phyloP scores from a whole-genome alignment of 2,797 vertebrate species.

The Xiphophorus birchmanni region DNA sequence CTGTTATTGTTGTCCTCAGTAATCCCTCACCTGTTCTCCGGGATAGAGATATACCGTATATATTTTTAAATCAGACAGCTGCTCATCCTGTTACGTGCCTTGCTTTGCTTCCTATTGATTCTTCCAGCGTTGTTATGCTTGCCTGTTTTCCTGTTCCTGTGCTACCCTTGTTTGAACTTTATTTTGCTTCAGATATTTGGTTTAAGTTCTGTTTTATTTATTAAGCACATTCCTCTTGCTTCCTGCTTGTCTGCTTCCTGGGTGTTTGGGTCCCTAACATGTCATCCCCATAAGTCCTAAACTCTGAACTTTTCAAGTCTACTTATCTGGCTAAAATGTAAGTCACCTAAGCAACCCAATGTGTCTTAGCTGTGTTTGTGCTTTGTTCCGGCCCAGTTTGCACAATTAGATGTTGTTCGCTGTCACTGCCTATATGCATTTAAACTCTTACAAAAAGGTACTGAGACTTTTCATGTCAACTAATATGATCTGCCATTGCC shows the following conservation, averaged over 20 bases:
- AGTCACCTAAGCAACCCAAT: background rate
- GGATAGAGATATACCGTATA: background rate
- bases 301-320: background rate
- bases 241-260: background rate
- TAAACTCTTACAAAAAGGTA: background rate
- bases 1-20: background rate
- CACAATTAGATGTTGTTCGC: background rate
- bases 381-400: background rate
- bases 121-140: background rate
- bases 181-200: background rate
- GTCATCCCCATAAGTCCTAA: background rate
- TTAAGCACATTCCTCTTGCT: background rate
- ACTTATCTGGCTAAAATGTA: background rate
- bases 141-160: background rate
- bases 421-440: background rate
- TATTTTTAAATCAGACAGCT: background rate
- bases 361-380: background rate
- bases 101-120: background rate
- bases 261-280: background rate
- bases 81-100: background rate
- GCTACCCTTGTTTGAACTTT: background rate
- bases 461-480: background rate
- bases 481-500: background rate
- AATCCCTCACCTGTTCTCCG: background rate
- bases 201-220: slow-evolving; percentile 5